Evolutionary conservation across 1,140 invertebrate species (phyloP).

Genomic region (Papilio machaon): DNA sequence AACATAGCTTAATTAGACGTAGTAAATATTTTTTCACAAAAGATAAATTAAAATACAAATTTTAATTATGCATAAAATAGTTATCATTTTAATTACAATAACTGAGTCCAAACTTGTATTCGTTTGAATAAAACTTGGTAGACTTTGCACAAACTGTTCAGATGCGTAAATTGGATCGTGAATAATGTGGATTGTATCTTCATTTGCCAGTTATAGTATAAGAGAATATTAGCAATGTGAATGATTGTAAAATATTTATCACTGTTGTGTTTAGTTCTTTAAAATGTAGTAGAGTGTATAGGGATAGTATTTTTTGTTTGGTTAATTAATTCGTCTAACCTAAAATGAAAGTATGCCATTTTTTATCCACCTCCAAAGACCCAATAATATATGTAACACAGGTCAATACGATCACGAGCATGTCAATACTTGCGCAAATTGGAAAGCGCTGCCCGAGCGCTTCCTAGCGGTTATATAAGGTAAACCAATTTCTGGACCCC

Average conservation of each 20-base stretch:
- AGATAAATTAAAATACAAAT: too few species aligned
- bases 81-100: too few species aligned
- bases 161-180: neutral
- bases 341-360: too few species aligned
- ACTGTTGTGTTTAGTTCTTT: neutral
- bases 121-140: neutral
- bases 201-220: neutral
- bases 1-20: too few species aligned
- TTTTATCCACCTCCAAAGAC: neutral
- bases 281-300: too few species aligned
- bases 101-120: neutral
- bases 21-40: too few species aligned
- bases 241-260: neutral
- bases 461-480: slow-evolving; percentile 25
- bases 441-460: neutral
- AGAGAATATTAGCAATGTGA: neutral
- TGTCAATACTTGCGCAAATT: slow-evolving; percentile 6
- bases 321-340: too few species aligned
- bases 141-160: neutral
- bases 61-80: too few species aligned
- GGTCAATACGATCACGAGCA: slow-evolving; percentile 33
- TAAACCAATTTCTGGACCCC: slow-evolving; percentile 39
- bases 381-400: neutral
- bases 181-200: neutral
- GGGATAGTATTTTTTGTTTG: neutral